Percentiles rank a stretch among this genome's conserved stretches.
These are phyloP conservation scores for Hucho hucho DNA, from an alignment of 2,113 vertebrate genomes.

Conservation along the genomic window DNA sequence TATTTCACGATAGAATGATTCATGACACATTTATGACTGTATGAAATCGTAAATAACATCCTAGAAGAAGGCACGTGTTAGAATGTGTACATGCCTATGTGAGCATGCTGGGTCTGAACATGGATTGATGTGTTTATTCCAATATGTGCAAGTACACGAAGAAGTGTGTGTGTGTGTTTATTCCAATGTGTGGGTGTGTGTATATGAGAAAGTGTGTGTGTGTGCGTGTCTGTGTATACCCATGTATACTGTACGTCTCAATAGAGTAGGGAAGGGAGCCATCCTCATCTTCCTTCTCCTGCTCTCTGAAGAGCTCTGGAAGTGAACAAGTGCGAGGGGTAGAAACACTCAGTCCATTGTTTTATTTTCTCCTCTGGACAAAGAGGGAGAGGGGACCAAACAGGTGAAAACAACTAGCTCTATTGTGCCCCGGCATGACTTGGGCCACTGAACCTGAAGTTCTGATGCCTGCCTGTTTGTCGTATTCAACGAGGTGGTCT, in stretches of 20 bases:
- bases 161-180: background rate
- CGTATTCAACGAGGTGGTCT: slow-evolving; percentile 74
- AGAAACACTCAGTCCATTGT: slow-evolving; percentile 53
- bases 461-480: slow-evolving; percentile 75
- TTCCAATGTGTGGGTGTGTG: background rate
- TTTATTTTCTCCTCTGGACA: slow-evolving; percentile 50
- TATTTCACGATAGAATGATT: background rate
- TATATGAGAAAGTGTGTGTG: background rate
- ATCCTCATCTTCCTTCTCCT: background rate
- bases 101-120: background rate
- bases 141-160: background rate
- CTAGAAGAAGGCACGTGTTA: background rate
- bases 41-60: background rate
- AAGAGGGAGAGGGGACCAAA: slow-evolving; percentile 55
- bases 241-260: slow-evolving; percentile 11
- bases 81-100: background rate
- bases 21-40: background rate
- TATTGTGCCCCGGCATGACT: slow-evolving; percentile 55
- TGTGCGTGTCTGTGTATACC: background rate
- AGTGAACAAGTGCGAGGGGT: background rate
- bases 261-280: background rate
- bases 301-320: background rate
- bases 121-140: background rate
- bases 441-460: slow-evolving; percentile 66
- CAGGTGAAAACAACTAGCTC: slow-evolving; percentile 70